Conservation (phyloP, 37 sponge, comb jelly and placozoan genomes). For the Spongia lamella region DNA sequence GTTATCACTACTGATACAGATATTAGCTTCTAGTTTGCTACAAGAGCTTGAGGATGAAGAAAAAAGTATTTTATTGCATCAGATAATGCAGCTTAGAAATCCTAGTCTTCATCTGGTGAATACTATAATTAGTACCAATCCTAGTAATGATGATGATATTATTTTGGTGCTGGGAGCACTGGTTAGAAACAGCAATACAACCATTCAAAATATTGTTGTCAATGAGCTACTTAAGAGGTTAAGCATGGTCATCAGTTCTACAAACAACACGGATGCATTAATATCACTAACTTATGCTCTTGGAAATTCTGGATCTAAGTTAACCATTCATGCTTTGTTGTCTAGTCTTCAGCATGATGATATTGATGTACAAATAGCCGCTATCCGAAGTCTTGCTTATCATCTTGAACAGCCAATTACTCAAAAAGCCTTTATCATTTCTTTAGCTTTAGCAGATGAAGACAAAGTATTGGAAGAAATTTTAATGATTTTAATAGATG, state of each 20-base stretch:
- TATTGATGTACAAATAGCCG: conserved; percentile 39
- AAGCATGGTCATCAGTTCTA: not conserved
- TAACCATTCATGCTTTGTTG: conserved; percentile 6
- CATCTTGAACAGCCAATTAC: not conserved
- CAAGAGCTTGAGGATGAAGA: conserved; percentile 13
- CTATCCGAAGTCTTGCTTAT: conserved; percentile 16
- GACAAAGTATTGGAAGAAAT: conserved; percentile 14
- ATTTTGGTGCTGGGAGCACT: conserved; percentile 34
- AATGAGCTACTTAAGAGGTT: conserved; percentile 17
- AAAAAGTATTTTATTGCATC: conserved; percentile 2
- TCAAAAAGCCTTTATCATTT: conserved; percentile 2
- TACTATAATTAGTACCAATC: not conserved
- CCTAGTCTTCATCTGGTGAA: conserved; percentile 17
- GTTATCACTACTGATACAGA: not conserved
- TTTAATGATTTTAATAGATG: not conserved
- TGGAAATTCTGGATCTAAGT: conserved; percentile 42
- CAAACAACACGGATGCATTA: not conserved
- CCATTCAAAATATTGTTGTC: no score
- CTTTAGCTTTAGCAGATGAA: not conserved
- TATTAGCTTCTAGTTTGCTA: conserved; percentile 2
- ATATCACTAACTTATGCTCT: conserved; percentile 32
- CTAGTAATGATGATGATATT: conserved; percentile 6
- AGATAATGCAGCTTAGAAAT: conserved; percentile 10
- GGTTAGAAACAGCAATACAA: not conserved
- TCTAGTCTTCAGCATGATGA: conserved; percentile 21